These are phyloP conservation scores for Steinernema khuongi DNA, from an alignment of 1,140 invertebrate species.

Conservation along the genomic window DNA sequence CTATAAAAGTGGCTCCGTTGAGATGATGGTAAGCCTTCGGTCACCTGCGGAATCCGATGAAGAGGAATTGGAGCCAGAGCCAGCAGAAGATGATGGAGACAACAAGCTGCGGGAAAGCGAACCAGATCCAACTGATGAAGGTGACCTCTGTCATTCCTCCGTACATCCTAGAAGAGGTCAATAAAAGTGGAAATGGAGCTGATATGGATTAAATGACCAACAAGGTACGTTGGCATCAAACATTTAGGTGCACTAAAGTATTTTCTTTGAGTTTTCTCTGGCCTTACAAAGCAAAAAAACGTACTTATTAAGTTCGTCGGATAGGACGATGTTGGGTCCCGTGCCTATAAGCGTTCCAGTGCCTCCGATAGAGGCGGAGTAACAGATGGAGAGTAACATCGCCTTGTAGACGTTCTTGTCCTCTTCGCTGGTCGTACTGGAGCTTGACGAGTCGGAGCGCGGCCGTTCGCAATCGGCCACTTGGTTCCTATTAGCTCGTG, in stretches of 20 bases:
- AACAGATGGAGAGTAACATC: constrained; percentile 70
- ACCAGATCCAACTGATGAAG: constrained; percentile 73
- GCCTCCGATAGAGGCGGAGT: constrained; percentile 75
- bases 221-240: no score
- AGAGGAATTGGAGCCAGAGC: constrained; percentile 68
- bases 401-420: constrained; percentile 45
- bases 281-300: constrained; percentile 30
- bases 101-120: constrained; percentile 68
- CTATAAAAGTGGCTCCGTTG: neutral
- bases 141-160: constrained; percentile 61
- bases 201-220: no score
- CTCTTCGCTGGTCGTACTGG: neutral
- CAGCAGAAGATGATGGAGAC: constrained; percentile 69
- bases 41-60: constrained; percentile 64
- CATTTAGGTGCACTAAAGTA: no score
- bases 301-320: constrained; percentile 70
- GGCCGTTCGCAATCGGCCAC: neutral
- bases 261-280: neutral
- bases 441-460: constrained; percentile 11
- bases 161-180: constrained; percentile 34
- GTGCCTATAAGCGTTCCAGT: constrained; percentile 80
- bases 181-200: constrained; percentile 20
- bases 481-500: neutral
- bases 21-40: neutral
- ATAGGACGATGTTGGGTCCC: constrained; percentile 79